phyloP scores from a whole-genome alignment of 2,888 invertebrate species.

The Noctua pronuba region DNA sequence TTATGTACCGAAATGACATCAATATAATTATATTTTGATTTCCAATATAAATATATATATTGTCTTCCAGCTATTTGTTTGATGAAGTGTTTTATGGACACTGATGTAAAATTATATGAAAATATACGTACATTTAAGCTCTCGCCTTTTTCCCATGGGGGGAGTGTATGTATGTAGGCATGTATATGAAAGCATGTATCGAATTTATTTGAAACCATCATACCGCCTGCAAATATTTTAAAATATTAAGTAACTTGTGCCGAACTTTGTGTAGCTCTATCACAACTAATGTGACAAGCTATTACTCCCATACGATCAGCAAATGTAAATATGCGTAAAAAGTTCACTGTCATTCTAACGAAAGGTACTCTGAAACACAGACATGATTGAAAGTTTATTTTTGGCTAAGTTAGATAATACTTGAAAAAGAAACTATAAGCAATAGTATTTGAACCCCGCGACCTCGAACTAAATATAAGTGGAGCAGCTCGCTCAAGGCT shows the following conservation, averaged over 20 bases:
- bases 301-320: slow-evolving; percentile 11
- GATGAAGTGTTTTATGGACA: slow-evolving; percentile 19
- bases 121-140: slow-evolving; percentile 3
- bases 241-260: slow-evolving; percentile 15
- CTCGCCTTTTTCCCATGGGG: neutral
- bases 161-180: neutral
- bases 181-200: slow-evolving; percentile 5
- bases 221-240: slow-evolving; percentile 15
- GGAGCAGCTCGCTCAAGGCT: slow-evolving; percentile 31
- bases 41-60: slow-evolving; percentile 39
- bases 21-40: slow-evolving; percentile 5
- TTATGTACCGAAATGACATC: slow-evolving; percentile 24
- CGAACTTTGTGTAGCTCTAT: slow-evolving; percentile 15
- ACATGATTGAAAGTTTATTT: slow-evolving; percentile 33
- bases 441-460: slow-evolving; percentile 44
- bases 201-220: slow-evolving; percentile 27
- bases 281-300: neutral
- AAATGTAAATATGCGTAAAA: slow-evolving; percentile 36
- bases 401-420: slow-evolving; percentile 41
- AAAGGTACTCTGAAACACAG: slow-evolving; percentile 34
- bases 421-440: slow-evolving; percentile 48
- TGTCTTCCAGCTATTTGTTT: slow-evolving; percentile 56
- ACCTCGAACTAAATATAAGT: slow-evolving; percentile 51
- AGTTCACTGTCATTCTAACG: slow-evolving; percentile 19
- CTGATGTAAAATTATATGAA: slow-evolving; percentile 23